Percentiles rank a stretch among this genome's conserved stretches.
Evolutionary conservation across 2,888 invertebrate genomes (phyloP).

Genomic region (Sphecodes monilicornis): DNA sequence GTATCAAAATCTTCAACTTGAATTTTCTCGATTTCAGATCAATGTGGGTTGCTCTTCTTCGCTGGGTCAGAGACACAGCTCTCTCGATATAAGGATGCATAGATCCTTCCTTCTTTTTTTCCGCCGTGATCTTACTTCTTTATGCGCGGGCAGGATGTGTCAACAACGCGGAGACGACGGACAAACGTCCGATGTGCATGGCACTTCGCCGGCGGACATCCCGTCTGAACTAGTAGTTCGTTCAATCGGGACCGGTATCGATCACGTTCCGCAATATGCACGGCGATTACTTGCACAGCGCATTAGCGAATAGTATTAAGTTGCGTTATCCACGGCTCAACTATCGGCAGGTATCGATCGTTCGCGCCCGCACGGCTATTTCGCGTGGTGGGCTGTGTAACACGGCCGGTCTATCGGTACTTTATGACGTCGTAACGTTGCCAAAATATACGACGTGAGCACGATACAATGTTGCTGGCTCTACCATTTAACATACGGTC

Average conservation of each 20-base stretch:
- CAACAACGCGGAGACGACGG: neutral
- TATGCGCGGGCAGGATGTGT: neutral
- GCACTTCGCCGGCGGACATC: neutral
- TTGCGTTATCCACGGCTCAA: slow-evolving; percentile 24
- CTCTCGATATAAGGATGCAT: neutral
- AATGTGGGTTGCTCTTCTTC: too few species aligned
- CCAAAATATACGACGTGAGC: slow-evolving; percentile 16
- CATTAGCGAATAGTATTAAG: slow-evolving; percentile 45
- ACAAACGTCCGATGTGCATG: slow-evolving; percentile 21
- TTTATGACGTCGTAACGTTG: slow-evolving; percentile 35
- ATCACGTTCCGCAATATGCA: slow-evolving; percentile 16
- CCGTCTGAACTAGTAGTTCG: slow-evolving; percentile 22
- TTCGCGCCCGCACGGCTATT: neutral
- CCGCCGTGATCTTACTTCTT: neutral
- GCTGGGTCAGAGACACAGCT: neutral
- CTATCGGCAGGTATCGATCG: slow-evolving; percentile 26
- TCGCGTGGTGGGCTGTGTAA: neutral
- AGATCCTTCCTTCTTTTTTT: neutral
- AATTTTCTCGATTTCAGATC: too few species aligned
- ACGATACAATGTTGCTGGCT: neutral
- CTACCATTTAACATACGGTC: slow-evolving; percentile 1
- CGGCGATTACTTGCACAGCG: slow-evolving; percentile 27
- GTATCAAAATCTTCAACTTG: too few species aligned
- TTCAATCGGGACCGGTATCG: slow-evolving; percentile 26
- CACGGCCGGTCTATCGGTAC: slow-evolving; percentile 28